Evolutionary conservation across 2,888 invertebrate species (phyloP).

Genomic region (Xestia xanthographa): DNA sequence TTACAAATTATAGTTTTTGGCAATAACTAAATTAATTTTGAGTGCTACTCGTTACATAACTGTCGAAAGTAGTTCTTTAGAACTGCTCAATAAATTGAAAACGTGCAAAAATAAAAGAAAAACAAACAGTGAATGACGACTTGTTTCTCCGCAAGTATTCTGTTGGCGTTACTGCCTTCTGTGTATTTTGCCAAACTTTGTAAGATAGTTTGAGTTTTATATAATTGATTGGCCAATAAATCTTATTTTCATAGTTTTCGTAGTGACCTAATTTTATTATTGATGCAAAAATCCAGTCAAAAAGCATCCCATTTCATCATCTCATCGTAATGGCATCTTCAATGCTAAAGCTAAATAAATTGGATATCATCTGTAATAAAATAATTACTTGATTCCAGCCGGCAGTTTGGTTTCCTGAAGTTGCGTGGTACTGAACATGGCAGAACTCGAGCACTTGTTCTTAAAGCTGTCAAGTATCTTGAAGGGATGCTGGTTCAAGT

Average conservation of each 20-base stretch:
- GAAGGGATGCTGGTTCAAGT: conserved; percentile 96
- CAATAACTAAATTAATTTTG: background rate
- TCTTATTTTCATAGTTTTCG: background rate
- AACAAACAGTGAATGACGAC: conserved; percentile 19
- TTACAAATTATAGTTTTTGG: conserved; percentile 15
- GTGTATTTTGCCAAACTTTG: background rate
- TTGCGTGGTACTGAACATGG: conserved; percentile 95
- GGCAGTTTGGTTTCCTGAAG: conserved; percentile 97
- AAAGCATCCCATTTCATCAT: background rate
- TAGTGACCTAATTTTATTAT: background rate
- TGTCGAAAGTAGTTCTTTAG: background rate
- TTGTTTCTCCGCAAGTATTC: conserved; percentile 18
- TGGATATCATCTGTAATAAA: background rate
- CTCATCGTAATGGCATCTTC: background rate
- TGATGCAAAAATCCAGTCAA: background rate
- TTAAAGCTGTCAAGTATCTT: conserved; percentile 96
- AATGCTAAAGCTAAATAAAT: background rate
- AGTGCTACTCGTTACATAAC: background rate
- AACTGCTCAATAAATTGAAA: background rate
- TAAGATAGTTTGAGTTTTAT: no score
- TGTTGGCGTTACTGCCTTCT: background rate
- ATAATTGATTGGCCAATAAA: background rate
- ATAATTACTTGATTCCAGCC: conserved; percentile 90
- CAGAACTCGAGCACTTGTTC: conserved; percentile 94
- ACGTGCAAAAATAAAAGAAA: conserved; percentile 24